Conservation (phyloP, 1,140 invertebrate genomes). For the Zaprionus vittiger region DNA sequence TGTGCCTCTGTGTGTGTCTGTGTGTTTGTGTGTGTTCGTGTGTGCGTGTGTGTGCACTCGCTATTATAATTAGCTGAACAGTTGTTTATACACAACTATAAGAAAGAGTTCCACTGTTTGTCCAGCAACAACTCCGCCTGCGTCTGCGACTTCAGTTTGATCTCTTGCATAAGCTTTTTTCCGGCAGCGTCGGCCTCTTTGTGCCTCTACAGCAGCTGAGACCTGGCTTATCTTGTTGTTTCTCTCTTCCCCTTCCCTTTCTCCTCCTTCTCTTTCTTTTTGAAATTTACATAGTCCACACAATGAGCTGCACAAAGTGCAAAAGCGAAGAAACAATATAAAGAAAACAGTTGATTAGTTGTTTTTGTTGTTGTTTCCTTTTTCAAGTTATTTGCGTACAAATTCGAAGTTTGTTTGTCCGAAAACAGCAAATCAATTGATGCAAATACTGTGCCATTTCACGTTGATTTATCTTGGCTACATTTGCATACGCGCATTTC, state of each 20-base stretch:
- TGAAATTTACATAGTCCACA: constrained; percentile 4
- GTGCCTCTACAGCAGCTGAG: neutral
- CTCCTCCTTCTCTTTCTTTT: neutral
- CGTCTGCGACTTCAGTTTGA: constrained; percentile 18
- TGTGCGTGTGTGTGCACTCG: neutral
- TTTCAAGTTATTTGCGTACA: constrained; percentile 24
- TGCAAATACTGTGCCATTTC: constrained; percentile 69
- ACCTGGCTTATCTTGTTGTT: neutral
- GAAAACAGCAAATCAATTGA: constrained; percentile 44
- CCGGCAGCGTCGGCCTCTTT: constrained; percentile 24
- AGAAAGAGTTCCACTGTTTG: constrained; percentile 71
- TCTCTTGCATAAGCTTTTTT: constrained; percentile 44
- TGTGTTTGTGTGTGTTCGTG: neutral
- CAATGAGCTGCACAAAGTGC: constrained; percentile 2
- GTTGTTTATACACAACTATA: neutral
- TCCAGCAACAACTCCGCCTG: constrained; percentile 17
- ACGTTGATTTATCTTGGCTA: constrained; percentile 61
- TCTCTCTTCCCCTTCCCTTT: neutral
- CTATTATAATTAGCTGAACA: constrained; percentile 15
- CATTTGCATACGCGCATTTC: constrained; percentile 18
- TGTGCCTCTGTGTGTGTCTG: neutral
- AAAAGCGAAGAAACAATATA: neutral
- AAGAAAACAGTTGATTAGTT: constrained; percentile 8
- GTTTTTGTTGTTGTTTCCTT: neutral
- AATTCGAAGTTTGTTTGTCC: constrained; percentile 18